A percentile compares a stretch with the other conserved stretches of the same genome.
Evolutionary conservation across 2,888 invertebrate species (phyloP).

Genomic region (Drosophila meridionalis): DNA sequence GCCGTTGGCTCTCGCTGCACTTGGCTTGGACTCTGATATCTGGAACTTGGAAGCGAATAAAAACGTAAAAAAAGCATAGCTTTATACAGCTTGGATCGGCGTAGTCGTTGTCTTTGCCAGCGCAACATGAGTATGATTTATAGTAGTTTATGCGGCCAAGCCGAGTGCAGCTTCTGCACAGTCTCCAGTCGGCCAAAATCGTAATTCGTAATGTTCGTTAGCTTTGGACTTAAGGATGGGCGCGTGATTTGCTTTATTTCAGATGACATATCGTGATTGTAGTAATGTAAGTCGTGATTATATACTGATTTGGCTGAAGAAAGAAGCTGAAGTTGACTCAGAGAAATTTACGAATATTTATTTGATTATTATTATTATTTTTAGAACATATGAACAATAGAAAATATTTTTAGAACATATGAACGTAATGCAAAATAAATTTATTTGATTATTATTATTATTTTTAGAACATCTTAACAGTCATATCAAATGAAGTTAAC

Average conservation of each 20-base stretch:
- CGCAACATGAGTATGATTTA: slow-evolving; percentile 82
- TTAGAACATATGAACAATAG: too few relatives aligned
- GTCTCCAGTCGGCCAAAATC: slow-evolving; percentile 40
- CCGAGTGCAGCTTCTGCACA: slow-evolving; percentile 53
- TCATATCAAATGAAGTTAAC: too few relatives aligned
- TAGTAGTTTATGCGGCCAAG: slow-evolving; percentile 66
- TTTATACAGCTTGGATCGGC: slow-evolving; percentile 18
- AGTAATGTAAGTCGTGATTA: background rate
- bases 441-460: too few relatives aligned
- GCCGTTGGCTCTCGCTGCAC: slow-evolving; percentile 39
- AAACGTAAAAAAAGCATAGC: slow-evolving; percentile 9
- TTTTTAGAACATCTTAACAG: too few relatives aligned
- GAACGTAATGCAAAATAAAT: too few relatives aligned
- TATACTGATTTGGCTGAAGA: background rate
- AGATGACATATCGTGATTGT: slow-evolving; percentile 21
- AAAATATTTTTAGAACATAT: too few relatives aligned
- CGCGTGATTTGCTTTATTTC: slow-evolving; percentile 14
- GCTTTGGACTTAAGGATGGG: slow-evolving; percentile 34
- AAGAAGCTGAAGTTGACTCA: background rate
- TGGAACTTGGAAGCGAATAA: slow-evolving; percentile 25
- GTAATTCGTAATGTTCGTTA: slow-evolving; percentile 66
- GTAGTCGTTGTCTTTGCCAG: slow-evolving; percentile 62
- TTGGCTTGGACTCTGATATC: slow-evolving; percentile 33
- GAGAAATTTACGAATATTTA: background rate
- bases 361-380: too few relatives aligned